Percentiles rank a stretch among this genome's conserved stretches.
These are phyloP conservation scores for Gorsachius magnificus DNA, from an alignment of 2,797 vertebrate species.

Conservation along the genomic window DNA sequence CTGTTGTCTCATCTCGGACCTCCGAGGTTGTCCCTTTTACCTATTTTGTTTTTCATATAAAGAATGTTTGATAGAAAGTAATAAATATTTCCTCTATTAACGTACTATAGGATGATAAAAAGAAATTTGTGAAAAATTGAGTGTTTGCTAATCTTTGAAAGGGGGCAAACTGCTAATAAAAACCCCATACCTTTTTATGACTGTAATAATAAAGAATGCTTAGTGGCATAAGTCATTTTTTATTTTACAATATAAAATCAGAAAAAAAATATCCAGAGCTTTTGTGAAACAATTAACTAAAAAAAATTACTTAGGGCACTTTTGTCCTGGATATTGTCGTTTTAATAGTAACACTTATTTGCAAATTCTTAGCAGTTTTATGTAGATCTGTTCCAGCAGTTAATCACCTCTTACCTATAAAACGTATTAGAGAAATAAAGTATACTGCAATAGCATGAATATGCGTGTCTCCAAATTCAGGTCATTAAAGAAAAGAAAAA, in stretches of 20 bases:
- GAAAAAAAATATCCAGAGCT: neutral
- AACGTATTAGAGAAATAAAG: neutral
- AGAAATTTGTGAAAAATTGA: neutral
- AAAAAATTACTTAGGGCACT: neutral
- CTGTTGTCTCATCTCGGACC: neutral
- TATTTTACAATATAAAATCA: neutral
- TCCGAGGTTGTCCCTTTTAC: neutral
- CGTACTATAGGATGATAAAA: neutral
- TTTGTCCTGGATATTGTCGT: neutral
- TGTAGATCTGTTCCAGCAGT: neutral
- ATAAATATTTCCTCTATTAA: neutral
- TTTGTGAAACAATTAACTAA: neutral
- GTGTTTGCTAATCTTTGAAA: neutral
- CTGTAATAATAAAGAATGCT: neutral
- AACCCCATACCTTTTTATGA: neutral
- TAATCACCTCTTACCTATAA: neutral
- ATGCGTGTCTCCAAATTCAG: neutral
- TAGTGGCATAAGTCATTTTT: rapidly evolving
- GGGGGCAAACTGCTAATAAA: neutral
- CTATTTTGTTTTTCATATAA: rapidly evolving
- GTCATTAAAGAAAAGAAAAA: neutral
- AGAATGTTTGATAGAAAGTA: neutral
- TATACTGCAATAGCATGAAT: neutral
- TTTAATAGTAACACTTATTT: neutral
- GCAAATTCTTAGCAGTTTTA: neutral